phyloP scores from a whole-genome alignment of 2,888 invertebrate species.

The Clitarchus hookeri region DNA sequence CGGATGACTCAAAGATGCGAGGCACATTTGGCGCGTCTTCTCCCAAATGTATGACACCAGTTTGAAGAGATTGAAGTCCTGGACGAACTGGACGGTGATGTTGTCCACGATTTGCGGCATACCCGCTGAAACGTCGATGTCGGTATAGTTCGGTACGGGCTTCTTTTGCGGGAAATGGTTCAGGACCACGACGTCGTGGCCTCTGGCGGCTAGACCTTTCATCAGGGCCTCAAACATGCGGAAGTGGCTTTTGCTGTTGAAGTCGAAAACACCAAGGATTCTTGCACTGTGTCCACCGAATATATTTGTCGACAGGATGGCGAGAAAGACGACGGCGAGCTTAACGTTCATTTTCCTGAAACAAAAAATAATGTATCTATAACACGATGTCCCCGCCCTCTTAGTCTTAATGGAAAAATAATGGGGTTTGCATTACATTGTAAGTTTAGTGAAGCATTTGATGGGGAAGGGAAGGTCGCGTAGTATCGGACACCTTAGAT shows the following conservation, averaged over 20 bases:
- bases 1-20: conserved; percentile 10
- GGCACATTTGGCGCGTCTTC: conserved; percentile 19
- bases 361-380: too few relatives aligned
- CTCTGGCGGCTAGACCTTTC: conserved; percentile 57
- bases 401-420: too few relatives aligned
- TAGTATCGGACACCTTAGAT: too few relatives aligned
- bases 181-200: conserved; percentile 60
- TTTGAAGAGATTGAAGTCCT: background rate
- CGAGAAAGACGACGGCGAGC: too few relatives aligned
- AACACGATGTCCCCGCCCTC: too few relatives aligned
- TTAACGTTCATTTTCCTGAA: too few relatives aligned
- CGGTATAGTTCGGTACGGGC: conserved; percentile 53
- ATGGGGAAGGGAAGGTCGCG: too few relatives aligned
- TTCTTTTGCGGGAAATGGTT: conserved; percentile 53
- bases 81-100: conserved; percentile 19
- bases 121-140: conserved; percentile 31
- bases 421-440: too few relatives aligned
- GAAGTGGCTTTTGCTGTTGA: conserved; percentile 58
- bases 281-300: conserved; percentile 45
- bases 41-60: conserved; percentile 23
- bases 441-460: too few relatives aligned
- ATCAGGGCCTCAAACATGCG: conserved; percentile 55
- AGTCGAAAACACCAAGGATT: conserved; percentile 58
- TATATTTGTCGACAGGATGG: background rate
- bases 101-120: conserved; percentile 20